These are phyloP conservation scores for Oligia latruncula DNA, from an alignment of 2,888 invertebrate species.

Conservation along the genomic window DNA sequence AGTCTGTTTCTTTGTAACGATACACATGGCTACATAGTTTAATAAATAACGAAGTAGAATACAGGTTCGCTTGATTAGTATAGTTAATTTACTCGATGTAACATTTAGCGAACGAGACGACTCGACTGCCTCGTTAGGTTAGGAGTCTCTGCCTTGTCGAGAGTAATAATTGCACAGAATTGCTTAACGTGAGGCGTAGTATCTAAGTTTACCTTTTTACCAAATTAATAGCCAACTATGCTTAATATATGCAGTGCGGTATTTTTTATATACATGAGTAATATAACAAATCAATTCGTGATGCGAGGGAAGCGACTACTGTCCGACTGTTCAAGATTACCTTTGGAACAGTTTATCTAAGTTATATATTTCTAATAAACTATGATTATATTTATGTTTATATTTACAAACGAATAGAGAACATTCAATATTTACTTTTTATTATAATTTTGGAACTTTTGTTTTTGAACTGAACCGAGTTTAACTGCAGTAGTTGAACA, in stretches of 20 bases:
- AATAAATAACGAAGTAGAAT: slow-evolving; percentile 45
- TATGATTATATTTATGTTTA: slow-evolving; percentile 27
- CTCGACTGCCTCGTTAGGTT: slow-evolving; percentile 6
- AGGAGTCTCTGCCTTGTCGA: slow-evolving; percentile 16
- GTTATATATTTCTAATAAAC: slow-evolving; percentile 28
- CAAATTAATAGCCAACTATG: slow-evolving; percentile 23
- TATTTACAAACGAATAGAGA: slow-evolving; percentile 39
- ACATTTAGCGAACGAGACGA: slow-evolving; percentile 29
- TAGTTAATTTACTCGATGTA: slow-evolving; percentile 36
- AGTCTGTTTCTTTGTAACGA: slow-evolving; percentile 36
- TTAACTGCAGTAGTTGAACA: neutral
- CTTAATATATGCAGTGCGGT: slow-evolving; percentile 24
- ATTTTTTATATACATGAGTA: slow-evolving; percentile 44
- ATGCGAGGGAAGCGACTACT: slow-evolving; percentile 28
- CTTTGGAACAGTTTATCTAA: slow-evolving; percentile 24
- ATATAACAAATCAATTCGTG: slow-evolving; percentile 22
- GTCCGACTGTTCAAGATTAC: neutral
- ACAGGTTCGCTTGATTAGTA: slow-evolving; percentile 39
- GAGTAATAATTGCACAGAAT: slow-evolving; percentile 19
- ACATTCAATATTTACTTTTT: neutral
- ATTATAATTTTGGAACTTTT: neutral
- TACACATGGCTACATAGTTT: slow-evolving; percentile 41
- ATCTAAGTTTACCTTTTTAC: neutral
- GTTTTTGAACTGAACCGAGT: neutral
- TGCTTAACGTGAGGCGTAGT: slow-evolving; percentile 4